These are phyloP conservation scores for Lutraria rhynchaena DNA, from an alignment of 1,140 invertebrate species.

Conservation along the genomic window DNA sequence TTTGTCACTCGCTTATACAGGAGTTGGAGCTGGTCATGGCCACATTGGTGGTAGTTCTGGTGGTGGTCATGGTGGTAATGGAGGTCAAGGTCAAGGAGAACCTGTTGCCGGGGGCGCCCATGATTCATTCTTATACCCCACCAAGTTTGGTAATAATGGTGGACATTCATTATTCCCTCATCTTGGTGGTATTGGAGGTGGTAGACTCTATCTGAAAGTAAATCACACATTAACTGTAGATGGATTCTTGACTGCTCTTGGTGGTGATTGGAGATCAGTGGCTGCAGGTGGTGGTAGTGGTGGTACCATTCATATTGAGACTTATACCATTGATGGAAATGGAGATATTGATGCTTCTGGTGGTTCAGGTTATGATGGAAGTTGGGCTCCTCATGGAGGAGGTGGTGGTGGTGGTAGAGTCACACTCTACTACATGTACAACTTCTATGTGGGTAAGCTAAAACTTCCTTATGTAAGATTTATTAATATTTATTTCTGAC, in stretches of 20 bases:
- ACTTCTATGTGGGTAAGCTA: constrained; percentile 76
- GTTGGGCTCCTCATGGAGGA: constrained; percentile 63
- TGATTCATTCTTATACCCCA: constrained; percentile 71
- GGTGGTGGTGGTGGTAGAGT: constrained; percentile 74
- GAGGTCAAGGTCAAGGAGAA: constrained; percentile 72
- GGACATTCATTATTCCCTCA: constrained; percentile 72
- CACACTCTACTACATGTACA: constrained; percentile 71
- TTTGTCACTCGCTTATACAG: too few relatives aligned
- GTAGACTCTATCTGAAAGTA: constrained; percentile 64
- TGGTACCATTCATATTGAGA: constrained; percentile 68
- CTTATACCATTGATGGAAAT: constrained; percentile 70
- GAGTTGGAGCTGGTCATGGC: constrained; percentile 60
- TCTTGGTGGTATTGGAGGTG: constrained; percentile 68
- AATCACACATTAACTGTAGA: constrained; percentile 69
- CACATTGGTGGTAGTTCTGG: constrained; percentile 68
- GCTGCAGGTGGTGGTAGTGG: constrained; percentile 73
- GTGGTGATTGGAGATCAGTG: constrained; percentile 68
- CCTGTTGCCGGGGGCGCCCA: constrained; percentile 67
- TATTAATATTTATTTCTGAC: too few relatives aligned
- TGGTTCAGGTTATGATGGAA: constrained; percentile 67
- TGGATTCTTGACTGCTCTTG: constrained; percentile 65
- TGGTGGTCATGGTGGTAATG: constrained; percentile 75
- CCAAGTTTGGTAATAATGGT: constrained; percentile 72
- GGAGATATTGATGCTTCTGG: constrained; percentile 69
- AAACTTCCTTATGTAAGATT: too few relatives aligned